These are phyloP conservation scores for Drosophila sechellia DNA, from an alignment of 1,140 invertebrate species.

Conservation along the genomic window DNA sequence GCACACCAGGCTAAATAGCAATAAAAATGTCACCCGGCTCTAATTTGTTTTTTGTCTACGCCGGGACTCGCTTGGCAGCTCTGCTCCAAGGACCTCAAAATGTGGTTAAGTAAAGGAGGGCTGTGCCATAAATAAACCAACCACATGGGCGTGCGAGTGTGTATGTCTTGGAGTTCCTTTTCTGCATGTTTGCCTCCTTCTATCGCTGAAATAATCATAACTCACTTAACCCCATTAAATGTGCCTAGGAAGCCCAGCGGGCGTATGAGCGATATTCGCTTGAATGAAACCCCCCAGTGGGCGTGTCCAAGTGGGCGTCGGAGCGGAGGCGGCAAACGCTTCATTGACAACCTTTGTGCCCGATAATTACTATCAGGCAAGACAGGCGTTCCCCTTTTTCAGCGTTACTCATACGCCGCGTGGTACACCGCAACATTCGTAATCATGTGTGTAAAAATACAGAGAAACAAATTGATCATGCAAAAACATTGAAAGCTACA, in stretches of 20 bases:
- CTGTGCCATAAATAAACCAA: conserved; percentile 41
- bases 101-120: conserved; percentile 5
- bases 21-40: conserved; percentile 76
- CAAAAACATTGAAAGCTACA: no score
- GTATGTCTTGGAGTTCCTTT: conserved; percentile 22
- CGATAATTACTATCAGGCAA: conserved; percentile 64
- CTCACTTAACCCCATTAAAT: conserved; percentile 74
- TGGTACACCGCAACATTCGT: conserved; percentile 15
- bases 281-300: conserved; percentile 8
- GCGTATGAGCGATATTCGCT: conserved; percentile 49
- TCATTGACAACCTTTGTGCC: conserved; percentile 60
- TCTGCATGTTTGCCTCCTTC: conserved; percentile 15
- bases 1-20: conserved; percentile 58
- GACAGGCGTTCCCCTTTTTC: conserved; percentile 13
- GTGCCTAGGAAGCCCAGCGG: conserved; percentile 23
- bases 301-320: conserved; percentile 69
- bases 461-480: neutral
- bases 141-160: conserved; percentile 12
- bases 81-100: conserved; percentile 38
- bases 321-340: conserved; percentile 15
- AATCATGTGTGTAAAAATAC: conserved; percentile 5
- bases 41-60: conserved; percentile 72
- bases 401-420: conserved; percentile 62
- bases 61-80: conserved; percentile 32
- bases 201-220: conserved; percentile 72